Percentiles rank a stretch among this genome's conserved stretches.
Conservation (phyloP, 1,140 invertebrate species). For the Achroia grisella region DNA sequence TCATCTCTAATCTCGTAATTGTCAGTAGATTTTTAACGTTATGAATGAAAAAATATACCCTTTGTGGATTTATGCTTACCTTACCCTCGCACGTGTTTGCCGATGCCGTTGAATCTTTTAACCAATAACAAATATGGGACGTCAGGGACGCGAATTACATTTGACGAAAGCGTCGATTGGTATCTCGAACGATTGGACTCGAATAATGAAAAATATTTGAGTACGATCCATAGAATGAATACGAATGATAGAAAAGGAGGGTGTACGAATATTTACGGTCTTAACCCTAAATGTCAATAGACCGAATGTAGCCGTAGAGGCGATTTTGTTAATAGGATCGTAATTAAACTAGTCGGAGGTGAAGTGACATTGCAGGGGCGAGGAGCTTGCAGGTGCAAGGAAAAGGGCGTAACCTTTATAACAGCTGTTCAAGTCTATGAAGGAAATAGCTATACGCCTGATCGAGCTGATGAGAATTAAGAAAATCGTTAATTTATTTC, state of each 20-base stretch:
- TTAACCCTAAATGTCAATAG: slow-evolving; percentile 27
- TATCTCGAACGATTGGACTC: slow-evolving; percentile 19
- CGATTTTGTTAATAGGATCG: slow-evolving; percentile 49
- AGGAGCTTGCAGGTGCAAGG: slow-evolving; percentile 47
- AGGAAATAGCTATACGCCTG: slow-evolving; percentile 45
- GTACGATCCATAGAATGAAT: no score
- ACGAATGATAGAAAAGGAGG: slow-evolving; percentile 3
- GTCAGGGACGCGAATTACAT: slow-evolving; percentile 21
- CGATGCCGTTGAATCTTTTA: slow-evolving; percentile 35
- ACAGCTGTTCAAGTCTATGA: slow-evolving; percentile 48
- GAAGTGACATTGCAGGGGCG: slow-evolving; percentile 23
- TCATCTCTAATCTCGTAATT: slow-evolving; percentile 58
- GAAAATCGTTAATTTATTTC: slow-evolving; percentile 50
- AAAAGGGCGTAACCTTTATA: slow-evolving; percentile 56
- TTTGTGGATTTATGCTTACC: slow-evolving; percentile 41
- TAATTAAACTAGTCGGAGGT: slow-evolving; percentile 41
- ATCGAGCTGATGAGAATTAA: slow-evolving; percentile 29
- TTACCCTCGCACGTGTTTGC: slow-evolving; percentile 51
- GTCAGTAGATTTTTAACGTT: slow-evolving; percentile 44
- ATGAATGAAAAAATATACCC: slow-evolving; percentile 47
- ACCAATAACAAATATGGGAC: slow-evolving; percentile 39
- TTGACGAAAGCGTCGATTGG: slow-evolving; percentile 31
- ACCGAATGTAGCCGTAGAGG: slow-evolving; percentile 25
- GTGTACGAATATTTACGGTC: slow-evolving; percentile 21
- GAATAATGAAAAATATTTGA: not conserved